Base-by-base conservation (phyloP, 2,888 invertebrate genomes). In the Blastobasis lacticolella region DNA sequence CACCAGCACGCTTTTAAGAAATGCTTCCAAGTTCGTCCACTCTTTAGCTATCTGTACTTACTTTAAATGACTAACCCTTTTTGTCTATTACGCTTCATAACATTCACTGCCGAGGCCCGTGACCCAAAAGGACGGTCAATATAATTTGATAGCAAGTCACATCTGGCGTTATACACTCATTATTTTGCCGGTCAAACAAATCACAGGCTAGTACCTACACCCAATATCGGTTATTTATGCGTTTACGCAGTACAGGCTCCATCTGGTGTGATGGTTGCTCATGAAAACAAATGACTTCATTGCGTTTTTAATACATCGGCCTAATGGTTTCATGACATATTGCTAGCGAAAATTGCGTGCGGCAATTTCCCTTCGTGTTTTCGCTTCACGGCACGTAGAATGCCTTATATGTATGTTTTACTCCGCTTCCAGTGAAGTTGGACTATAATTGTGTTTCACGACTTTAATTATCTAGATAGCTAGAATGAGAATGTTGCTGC, bases 91-190 rank as follows among this genome's bases (percentile, higher is more conserved):
- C 23, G 23, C 23, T 23, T 23, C 23, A 23, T 23, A 23, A 23
- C 23, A 23, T 23, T 23, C 23, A 23, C 23, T 3, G 23, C 23
- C 23, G 23, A 23, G 23, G 23, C 23, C 23, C 23, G 23, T 23
- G 23, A 23, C 23, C 23, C 23, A 42, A 42, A 42, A 48, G 48
- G 36, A 4, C 42, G 49, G 37, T 47, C 43, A 53, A 23, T 2
- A 23, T 23, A 23, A 23, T 55, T 51, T 46, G 46, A 50, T 48
- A 52, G 36, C 41, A 48, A 42, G 41, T 45, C 50, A 48, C 54
- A 56, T 54, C 56, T 56, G 55, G 49, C 48, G 49, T 38, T 45
- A 45, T 38, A 43, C 48, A 23, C 9, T 46, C n/a, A 8, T 48
- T 41, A 40, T 10, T 37, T n/a, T 7, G 45, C 10, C 4, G 38